These are phyloP conservation scores for Sebastiscus albofasciatus DNA, from an alignment of 2,797 vertebrate genomes.

Conservation along the genomic window DNA sequence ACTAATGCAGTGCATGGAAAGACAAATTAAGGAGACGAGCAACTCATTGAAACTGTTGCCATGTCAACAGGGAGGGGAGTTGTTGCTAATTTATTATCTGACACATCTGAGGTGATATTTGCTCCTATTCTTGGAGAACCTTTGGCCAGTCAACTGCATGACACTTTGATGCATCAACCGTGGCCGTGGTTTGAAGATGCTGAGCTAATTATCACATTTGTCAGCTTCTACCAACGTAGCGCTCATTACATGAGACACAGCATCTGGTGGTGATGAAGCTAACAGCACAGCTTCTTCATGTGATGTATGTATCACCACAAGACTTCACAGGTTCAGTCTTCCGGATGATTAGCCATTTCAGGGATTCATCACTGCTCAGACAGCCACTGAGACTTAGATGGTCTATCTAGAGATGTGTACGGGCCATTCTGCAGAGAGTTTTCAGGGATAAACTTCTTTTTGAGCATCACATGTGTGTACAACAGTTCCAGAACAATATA, in stretches of 20 bases:
- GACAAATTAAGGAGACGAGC: conserved; percentile 36
- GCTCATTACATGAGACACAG: conserved; percentile 46
- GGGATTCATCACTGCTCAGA: conserved; percentile 20
- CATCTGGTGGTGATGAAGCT: conserved; percentile 61
- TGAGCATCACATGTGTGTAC: not conserved
- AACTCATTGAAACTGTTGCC: conserved; percentile 24
- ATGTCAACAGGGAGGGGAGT: conserved; percentile 24
- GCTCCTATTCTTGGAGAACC: conserved; percentile 41
- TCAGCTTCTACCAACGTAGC: conserved; percentile 40
- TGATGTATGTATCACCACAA: conserved; percentile 32
- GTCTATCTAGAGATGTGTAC: not conserved
- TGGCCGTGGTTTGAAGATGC: conserved; percentile 33
- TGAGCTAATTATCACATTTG: conserved; percentile 72
- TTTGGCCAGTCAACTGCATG: conserved; percentile 44
- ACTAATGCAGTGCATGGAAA: conserved; percentile 13
- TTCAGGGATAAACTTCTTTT: not conserved
- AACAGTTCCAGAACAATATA: not conserved
- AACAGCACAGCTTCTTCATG: conserved; percentile 40
- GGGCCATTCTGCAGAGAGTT: not conserved
- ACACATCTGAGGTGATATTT: conserved; percentile 57
- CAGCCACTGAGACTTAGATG: not conserved
- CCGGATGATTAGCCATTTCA: conserved; percentile 45
- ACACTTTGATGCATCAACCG: conserved; percentile 39
- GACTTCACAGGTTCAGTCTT: conserved; percentile 39
- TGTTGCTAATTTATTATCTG: conserved; percentile 54